Evolutionary conservation across 1,140 invertebrate species (phyloP).

Genomic region (Radopholus similis): DNA sequence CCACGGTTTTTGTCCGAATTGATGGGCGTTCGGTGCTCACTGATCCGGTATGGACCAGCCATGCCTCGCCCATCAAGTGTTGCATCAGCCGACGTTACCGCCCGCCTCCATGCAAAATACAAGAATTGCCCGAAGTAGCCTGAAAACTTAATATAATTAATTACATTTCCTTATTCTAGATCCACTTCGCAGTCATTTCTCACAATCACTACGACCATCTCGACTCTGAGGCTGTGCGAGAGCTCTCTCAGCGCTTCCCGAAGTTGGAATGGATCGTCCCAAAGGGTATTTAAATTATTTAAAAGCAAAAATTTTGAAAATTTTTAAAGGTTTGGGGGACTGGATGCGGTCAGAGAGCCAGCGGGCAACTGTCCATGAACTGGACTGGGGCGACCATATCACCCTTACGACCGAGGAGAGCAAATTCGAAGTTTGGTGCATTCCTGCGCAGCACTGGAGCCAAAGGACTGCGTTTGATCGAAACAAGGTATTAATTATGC

Average conservation of each 20-base stretch:
- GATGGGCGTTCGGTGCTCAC: conserved; percentile 39
- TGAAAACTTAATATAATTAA: conserved; percentile 5
- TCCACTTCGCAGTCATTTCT: conserved; percentile 40
- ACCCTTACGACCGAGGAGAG: not conserved
- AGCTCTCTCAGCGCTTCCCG: conserved; percentile 32
- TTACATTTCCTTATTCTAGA: conserved; percentile 21
- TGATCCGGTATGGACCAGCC: conserved; percentile 37
- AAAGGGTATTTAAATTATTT: too few relatives aligned
- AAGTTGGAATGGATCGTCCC: conserved; percentile 43
- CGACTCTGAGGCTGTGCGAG: conserved; percentile 28
- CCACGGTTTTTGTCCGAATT: conserved; percentile 37
- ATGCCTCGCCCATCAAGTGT: conserved; percentile 28
- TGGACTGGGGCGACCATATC: conserved; percentile 28
- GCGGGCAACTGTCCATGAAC: conserved; percentile 25
- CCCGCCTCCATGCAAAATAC: conserved; percentile 35
- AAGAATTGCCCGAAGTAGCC: conserved; percentile 36
- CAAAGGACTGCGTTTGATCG: conserved; percentile 28
- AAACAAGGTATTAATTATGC: conserved; percentile 28
- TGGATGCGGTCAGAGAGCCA: conserved; percentile 11
- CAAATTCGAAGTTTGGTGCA: conserved; percentile 29
- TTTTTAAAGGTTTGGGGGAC: conserved; percentile 7
- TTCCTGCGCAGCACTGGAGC: conserved; percentile 49
- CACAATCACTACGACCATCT: conserved; percentile 50
- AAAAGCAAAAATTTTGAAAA: too few relatives aligned
- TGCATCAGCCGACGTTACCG: conserved; percentile 37